Base-by-base conservation (phyloP, 2,797 vertebrate species). In the Alfaro cultratus region DNA sequence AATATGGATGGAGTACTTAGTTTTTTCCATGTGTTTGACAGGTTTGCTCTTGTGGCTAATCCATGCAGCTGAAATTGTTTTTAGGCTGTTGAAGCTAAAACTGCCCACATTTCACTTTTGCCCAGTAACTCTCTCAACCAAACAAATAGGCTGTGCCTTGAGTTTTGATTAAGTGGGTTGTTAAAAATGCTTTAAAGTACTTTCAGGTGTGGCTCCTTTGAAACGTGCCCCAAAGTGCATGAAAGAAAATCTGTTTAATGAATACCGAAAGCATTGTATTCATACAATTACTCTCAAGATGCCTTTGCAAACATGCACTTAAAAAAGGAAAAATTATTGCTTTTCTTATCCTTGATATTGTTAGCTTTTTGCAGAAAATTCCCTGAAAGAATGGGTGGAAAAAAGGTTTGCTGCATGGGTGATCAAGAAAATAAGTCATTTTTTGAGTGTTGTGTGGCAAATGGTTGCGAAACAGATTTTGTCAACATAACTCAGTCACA, bases 381-480 rank as follows among this genome's bases (percentile, higher is more conserved):
- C n/a, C 72, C 64, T 0, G 60, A 47, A 81, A 62, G 68, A 82
- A 85, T 31, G 68, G 23, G n/a, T 29, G 57, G 57, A 60, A 29
- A 2, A 53, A 57, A 16, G 47, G 74, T 79, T 81, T 79, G 26
- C 75, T 83, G 43, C 64, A 76, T 83, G 78, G 74, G 74, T 16
- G 41, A 73, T 43, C 43, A 9, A 85, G 78, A 81, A 49, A 80
- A 80, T 70, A 80, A 80, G 78, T 82, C 53, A 46, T 74, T 75
- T 85, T 82, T 67, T 26, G 73, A 83, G 55, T 77, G 80, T 80
- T 67, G 77, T 74, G 78, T 79, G 57, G 77, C 70, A 73, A 82
- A 79, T 81, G 55, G 18, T 90, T 93, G 89, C 43, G 62, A 87
- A 89, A 91, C 46, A 83, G 79, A n/a, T 71, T 91, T 88, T 90